Conservation (phyloP, 2,888 invertebrate genomes). For the Drepanosiphum platanoidis region DNA sequence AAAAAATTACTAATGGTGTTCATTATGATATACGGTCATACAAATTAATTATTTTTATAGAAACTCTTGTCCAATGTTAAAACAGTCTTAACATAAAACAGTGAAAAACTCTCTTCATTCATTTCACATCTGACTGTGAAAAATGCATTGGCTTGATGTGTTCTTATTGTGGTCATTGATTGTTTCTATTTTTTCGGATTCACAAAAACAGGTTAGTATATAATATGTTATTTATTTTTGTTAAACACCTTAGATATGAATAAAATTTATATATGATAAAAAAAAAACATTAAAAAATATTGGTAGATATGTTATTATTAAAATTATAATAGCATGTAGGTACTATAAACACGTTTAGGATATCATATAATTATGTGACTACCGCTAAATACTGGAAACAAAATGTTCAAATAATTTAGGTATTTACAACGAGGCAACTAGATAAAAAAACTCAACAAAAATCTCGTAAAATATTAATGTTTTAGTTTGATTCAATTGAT, state of each 20-base stretch:
- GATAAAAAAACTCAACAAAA: too few species aligned
- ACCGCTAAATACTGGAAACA: too few species aligned
- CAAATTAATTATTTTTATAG: too few species aligned
- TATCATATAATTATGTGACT: too few species aligned
- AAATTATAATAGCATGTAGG: too few species aligned
- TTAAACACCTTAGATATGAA: background rate
- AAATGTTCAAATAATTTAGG: too few species aligned
- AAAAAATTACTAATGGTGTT: too few species aligned
- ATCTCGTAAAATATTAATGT: too few species aligned
- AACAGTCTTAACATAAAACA: background rate
- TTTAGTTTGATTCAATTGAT: too few species aligned
- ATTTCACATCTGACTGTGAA: background rate
- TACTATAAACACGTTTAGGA: too few species aligned
- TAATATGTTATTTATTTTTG: background rate
- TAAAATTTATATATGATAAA: background rate
- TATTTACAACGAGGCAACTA: too few species aligned
- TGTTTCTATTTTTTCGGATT: background rate
- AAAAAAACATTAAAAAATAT: background rate
- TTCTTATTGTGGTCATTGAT: background rate
- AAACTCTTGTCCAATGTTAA: background rate
- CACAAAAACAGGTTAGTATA: slow-evolving; percentile 6
- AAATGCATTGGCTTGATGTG: background rate
- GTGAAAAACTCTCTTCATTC: background rate
- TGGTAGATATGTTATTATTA: background rate
- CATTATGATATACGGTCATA: background rate